Percentiles rank a stretch among this genome's conserved stretches.
Evolutionary conservation across 2,113 vertebrate species (phyloP).

Genomic region (Cnemophilus loriae): DNA sequence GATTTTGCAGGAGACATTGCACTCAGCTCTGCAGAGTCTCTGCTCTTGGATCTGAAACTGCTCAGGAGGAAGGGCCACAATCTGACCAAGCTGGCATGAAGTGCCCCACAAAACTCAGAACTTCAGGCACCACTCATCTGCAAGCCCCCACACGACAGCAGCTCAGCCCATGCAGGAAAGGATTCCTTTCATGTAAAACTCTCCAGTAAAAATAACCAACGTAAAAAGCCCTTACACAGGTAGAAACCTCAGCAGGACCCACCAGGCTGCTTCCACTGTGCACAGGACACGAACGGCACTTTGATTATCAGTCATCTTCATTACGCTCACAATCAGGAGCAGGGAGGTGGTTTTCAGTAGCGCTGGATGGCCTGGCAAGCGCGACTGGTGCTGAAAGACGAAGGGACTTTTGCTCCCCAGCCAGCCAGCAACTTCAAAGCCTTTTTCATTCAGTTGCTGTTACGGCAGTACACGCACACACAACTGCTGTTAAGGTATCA

Average conservation of each 20-base stretch:
- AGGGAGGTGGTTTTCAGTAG: background rate
- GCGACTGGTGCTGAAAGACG: background rate
- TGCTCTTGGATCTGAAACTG: background rate
- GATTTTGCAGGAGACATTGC: background rate
- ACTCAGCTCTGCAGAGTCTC: background rate
- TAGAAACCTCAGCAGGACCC: background rate
- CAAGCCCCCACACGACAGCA: background rate
- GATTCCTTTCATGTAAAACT: background rate
- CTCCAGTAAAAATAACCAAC: background rate
- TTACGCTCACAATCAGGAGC: background rate
- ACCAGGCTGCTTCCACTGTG: background rate
- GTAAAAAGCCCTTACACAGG: background rate
- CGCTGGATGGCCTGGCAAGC: background rate
- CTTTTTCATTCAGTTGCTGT: background rate
- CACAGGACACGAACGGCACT: background rate
- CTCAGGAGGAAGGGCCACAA: background rate
- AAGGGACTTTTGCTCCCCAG: constrained; percentile 14
- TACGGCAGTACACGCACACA: background rate
- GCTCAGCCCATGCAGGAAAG: background rate
- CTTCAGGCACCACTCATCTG: background rate
- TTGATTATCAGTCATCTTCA: background rate
- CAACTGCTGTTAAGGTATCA: background rate
- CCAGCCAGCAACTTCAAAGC: constrained; percentile 27
- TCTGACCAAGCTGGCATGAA: background rate
- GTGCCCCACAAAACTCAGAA: background rate